Percentiles rank a stretch among this genome's conserved stretches.
Evolutionary conservation across 1,140 invertebrate genomes (phyloP).

Genomic region (Bactericera cockerelli): DNA sequence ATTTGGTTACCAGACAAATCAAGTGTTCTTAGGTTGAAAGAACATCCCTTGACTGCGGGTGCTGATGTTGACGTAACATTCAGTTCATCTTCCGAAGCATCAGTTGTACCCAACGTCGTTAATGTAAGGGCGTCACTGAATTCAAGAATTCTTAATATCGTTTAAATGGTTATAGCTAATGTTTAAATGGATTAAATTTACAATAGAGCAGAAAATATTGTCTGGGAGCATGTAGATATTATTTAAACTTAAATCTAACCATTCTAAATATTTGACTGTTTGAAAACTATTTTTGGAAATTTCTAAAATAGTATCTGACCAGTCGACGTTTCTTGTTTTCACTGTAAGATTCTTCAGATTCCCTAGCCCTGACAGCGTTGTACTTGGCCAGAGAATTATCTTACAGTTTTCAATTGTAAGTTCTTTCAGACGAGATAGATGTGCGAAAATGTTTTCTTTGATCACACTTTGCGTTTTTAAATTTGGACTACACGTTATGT

Average conservation of each 20-base stretch:
- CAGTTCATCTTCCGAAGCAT: background rate
- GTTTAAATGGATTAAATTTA: slow-evolving; percentile 57
- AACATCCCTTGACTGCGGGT: slow-evolving; percentile 36
- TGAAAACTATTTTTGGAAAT: slow-evolving; percentile 55
- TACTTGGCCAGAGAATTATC: slow-evolving; percentile 54
- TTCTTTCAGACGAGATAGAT: slow-evolving; percentile 56
- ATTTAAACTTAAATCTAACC: slow-evolving; percentile 70
- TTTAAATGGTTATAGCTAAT: slow-evolving; percentile 70
- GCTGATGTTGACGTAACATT: background rate
- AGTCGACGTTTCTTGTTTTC: slow-evolving; percentile 59
- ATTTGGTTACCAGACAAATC: slow-evolving; percentile 77
- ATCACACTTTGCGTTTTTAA: slow-evolving; percentile 53
- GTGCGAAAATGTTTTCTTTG: slow-evolving; percentile 59
- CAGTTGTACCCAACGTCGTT: background rate
- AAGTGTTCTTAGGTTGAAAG: slow-evolving; percentile 59
- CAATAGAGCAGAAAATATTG: slow-evolving; percentile 64
- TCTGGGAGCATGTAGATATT: slow-evolving; percentile 77
- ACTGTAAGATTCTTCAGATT: slow-evolving; percentile 67
- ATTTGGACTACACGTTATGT: slow-evolving; percentile 58
- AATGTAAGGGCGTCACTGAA: slow-evolving; percentile 36
- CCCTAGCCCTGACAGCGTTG: slow-evolving; percentile 51
- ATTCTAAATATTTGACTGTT: slow-evolving; percentile 52
- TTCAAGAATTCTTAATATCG: slow-evolving; percentile 63
- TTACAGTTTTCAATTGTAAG: slow-evolving; percentile 73
- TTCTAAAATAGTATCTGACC: slow-evolving; percentile 59